Base-by-base conservation (phyloP, 2,113 vertebrate genomes). In the Nipponia nippon region DNA sequence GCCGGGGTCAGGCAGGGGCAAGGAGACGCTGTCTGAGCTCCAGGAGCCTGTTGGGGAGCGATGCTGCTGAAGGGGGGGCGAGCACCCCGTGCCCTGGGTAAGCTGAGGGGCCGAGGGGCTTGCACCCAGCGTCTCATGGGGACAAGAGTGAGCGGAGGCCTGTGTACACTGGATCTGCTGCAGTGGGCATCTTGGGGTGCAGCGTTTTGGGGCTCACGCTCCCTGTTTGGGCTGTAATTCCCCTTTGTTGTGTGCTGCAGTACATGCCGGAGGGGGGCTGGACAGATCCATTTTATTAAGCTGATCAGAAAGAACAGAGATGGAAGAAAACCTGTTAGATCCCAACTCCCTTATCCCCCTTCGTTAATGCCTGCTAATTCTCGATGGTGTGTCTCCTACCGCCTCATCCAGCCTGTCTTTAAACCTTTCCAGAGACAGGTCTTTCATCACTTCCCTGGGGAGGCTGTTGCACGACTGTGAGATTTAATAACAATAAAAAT, bases 271-370 rank as follows among this genome's bases (percentile, higher is more conserved):
- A 36, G 88, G 13, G 49, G 44, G 82, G 72, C 77, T 65, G 86
- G 80, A 67, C 72, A 93, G 91, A 93, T 87, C 47, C 80, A 44
- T 89, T 89, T 87, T 84, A 84, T 67, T 86, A n/a, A 67, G 90
- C 90, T 63, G 83, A 66, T 78, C 59, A 9, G 90, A 75, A 80
- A 61, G 76, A 93, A 79, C 63, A 26, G 89, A 95, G 89, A 80
- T 58, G 81, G 83, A 79, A 70, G 87, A 38, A 94, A 92, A 97
- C 93, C 95, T 97, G 94, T 96, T 95, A 95, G 95, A 89, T 84
- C 73, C 58, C 4, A 4, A 15, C 11, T 76, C 22, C 58, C 61
- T 93, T 20, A 9, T 42, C 50, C 83, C 67, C 21, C 34, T 19
- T 15, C 1, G 4, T 58, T 32, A 66, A 67, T 4, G 59, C 69